Conservation (phyloP, 2,888 invertebrate genomes). For the Orthosia gracilis region DNA sequence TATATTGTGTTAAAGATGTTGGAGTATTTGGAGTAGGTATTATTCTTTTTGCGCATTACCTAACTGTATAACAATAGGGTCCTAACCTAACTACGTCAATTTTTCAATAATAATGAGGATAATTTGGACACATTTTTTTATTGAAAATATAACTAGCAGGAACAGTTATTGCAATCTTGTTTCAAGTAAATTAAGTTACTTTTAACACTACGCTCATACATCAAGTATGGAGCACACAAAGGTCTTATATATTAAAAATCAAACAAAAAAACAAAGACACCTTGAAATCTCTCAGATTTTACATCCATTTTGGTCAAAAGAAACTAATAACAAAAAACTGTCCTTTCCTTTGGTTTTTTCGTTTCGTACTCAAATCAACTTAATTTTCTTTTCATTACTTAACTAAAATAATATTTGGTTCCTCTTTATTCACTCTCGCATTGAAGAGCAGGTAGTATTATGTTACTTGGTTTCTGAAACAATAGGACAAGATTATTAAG, state of each 20-base stretch:
- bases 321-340: background rate
- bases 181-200: background rate
- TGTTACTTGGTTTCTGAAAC: slow-evolving; percentile 25
- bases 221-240: too few relatives aligned
- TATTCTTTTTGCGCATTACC: background rate
- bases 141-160: background rate
- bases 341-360: background rate
- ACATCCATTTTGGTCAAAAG: background rate
- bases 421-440: background rate
- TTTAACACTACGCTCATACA: background rate
- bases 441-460: background rate
- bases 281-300: background rate
- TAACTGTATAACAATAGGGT: too few relatives aligned
- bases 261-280: background rate
- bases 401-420: background rate
- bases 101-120: background rate
- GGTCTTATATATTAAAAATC: too few relatives aligned
- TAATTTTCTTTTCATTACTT: background rate
- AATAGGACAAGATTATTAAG: background rate
- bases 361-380: background rate
- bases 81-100: too few relatives aligned
- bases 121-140: background rate
- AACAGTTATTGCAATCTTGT: background rate
- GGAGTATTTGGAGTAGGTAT: background rate
- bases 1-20: background rate